These are phyloP conservation scores for Gasterosteus nipponicus DNA, from an alignment of 2,113 vertebrate species.

Conservation along the genomic window DNA sequence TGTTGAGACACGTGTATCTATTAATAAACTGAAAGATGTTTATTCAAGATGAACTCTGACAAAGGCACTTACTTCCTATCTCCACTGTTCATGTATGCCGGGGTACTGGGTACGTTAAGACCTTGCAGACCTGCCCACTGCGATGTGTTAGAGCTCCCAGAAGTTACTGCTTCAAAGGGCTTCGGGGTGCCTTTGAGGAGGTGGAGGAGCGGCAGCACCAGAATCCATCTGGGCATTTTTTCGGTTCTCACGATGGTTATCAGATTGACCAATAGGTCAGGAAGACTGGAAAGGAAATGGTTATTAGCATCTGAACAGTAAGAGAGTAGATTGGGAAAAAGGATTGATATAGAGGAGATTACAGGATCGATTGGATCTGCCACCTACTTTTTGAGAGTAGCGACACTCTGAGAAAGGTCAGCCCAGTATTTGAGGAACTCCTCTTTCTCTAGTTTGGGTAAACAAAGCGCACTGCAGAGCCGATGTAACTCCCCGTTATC, in stretches of 20 bases:
- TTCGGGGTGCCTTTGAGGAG: conserved; percentile 63
- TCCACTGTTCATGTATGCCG: not conserved
- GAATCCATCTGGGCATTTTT: conserved; percentile 64
- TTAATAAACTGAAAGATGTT: not conserved
- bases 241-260: conserved; percentile 32
- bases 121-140: conserved; percentile 85
- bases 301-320: not conserved
- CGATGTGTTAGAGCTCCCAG: not conserved
- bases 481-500: not conserved
- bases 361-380: fast-evolving
- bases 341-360: not conserved
- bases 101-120: fast-evolving
- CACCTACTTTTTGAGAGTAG: conserved; percentile 64
- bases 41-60: not conserved
- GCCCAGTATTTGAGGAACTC: conserved; percentile 70
- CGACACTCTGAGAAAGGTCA: conserved; percentile 55
- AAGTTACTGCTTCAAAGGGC: conserved; percentile 56
- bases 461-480: conserved; percentile 63
- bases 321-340: not conserved
- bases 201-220: conserved; percentile 78
- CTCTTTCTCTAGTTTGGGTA: conserved; percentile 68
- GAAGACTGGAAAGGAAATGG: conserved; percentile 56
- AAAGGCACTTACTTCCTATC: conserved; percentile 55
- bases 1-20: not conserved
- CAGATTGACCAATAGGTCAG: conserved; percentile 18